Base-by-base conservation (phyloP, 2,888 invertebrate species). In the Dryobota labecula region DNA sequence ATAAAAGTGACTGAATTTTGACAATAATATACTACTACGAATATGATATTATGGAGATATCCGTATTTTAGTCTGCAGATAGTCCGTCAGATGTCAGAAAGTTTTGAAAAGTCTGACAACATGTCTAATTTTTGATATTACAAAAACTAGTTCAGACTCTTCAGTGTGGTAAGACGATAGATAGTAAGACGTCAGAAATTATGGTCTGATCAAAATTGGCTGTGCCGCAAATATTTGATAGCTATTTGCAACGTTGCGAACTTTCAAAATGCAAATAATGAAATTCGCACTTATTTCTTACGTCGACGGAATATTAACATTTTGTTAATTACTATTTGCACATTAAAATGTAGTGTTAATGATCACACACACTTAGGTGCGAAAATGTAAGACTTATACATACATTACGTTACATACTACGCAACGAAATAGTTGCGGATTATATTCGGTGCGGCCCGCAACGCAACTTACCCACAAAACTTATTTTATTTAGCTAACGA, bases 1-100 rank as follows among this genome's bases (percentile, higher is more conserved):
- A 20, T 45, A 27, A 27, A 73, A 49, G 18, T 49, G 76, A 76
- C 76, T 79, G 80, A 79, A 45, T 4, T 60, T 60, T 18, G 76
- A 76, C 76, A 76, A 76, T 76, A 76, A 75, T 74, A 51, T 57
- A 41, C n/a, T 33, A 6, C 11, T 45, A 61, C 30, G 15, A 7
- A 33, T 33, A 54, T 67, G 54, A 74, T 74, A 70, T 78, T 74
- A 64, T 57, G 62, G 38, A 13, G 6, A 54, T 33, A 63, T 73
- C 27, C 7, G 45, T 6, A 18, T n/a, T n/a, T 30, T 47, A 7
- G 33, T 70, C 51, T 60, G 58, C 49, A 43, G 41, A 20, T 62
- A 64, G 36, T 13, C n/a, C 20, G 56, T 49, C 36, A 66, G 47
- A 63, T 18, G 53, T 69, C 70, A 30, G 71, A 70, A 47, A 41